Conservation (phyloP, 2,113 vertebrate genomes). For the Ornithorhynchus anatinus region DNA sequence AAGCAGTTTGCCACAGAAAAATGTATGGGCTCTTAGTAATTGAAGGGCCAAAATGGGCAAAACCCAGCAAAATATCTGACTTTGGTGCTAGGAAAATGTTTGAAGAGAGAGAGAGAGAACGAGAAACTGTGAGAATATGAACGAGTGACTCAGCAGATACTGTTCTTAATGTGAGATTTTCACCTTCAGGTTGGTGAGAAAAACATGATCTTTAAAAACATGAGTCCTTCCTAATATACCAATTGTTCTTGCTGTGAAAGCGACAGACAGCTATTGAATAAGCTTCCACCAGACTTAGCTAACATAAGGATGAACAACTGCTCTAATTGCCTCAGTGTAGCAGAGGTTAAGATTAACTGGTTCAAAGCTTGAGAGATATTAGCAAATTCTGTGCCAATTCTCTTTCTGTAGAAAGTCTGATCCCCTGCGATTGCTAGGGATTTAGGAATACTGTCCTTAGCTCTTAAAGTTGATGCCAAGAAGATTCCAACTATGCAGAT, state of each 20-base stretch:
- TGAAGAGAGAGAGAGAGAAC: background rate
- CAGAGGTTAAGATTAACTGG: conserved; percentile 41
- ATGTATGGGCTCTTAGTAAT: background rate
- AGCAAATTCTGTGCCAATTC: conserved; percentile 36
- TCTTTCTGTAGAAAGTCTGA: conserved; percentile 43
- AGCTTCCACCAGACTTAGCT: background rate
- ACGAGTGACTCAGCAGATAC: background rate
- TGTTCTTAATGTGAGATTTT: conserved; percentile 5
- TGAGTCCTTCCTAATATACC: background rate
- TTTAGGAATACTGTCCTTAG: conserved; percentile 34
- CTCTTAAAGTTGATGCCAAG: conserved; percentile 26
- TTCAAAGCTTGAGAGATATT: conserved; percentile 22
- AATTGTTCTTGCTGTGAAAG: background rate
- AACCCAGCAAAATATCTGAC: background rate
- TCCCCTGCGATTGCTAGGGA: conserved; percentile 29
- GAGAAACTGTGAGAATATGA: background rate
- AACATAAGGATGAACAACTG: conserved; percentile 31
- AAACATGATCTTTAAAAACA: conserved; percentile 10
- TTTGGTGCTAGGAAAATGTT: background rate
- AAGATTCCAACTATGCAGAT: conserved; percentile 13
- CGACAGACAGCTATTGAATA: conserved; percentile 12
- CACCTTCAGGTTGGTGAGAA: conserved; percentile 22
- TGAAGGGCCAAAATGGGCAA: background rate
- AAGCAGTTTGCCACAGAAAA: background rate
- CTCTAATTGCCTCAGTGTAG: conserved; percentile 22